Conservation (phyloP, 2,797 vertebrate genomes). For the Diplodus puntazzo region DNA sequence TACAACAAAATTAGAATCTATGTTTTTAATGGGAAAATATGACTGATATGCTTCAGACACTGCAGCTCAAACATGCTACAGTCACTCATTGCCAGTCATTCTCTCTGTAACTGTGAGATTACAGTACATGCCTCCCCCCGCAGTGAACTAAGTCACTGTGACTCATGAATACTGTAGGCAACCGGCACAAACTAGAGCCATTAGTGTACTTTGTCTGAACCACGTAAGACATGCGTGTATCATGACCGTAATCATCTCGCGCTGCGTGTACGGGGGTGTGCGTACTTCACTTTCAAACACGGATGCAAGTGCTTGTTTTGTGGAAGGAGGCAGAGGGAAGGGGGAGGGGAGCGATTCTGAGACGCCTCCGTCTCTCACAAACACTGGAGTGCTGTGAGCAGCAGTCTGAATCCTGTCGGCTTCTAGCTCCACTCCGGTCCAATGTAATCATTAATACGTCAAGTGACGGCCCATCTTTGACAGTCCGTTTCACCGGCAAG, state of each 20-base stretch:
- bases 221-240: constrained; percentile 42
- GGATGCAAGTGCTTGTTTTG: constrained; percentile 32
- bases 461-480: constrained; percentile 12
- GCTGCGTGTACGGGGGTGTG: constrained; percentile 5
- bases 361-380: background rate
- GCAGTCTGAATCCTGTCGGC: background rate
- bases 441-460: constrained; percentile 15
- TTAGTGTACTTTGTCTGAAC: constrained; percentile 43
- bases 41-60: background rate
- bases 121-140: constrained; percentile 25
- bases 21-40: background rate
- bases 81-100: constrained; percentile 13
- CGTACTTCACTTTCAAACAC: constrained; percentile 33
- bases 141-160: constrained; percentile 48
- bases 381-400: background rate
- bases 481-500: constrained; percentile 3
- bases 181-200: constrained; percentile 48
- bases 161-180: constrained; percentile 66
- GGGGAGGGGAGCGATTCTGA: background rate
- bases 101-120: constrained; percentile 25
- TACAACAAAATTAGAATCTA: background rate
- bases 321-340: constrained; percentile 8
- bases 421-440: constrained; percentile 7
- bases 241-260: constrained; percentile 45
- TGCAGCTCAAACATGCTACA: constrained; percentile 6